A percentile compares a stretch with the other conserved stretches of the same genome.
phyloP scores from a whole-genome alignment of 2,797 vertebrate species.

The Halcyon leucocephala region DNA sequence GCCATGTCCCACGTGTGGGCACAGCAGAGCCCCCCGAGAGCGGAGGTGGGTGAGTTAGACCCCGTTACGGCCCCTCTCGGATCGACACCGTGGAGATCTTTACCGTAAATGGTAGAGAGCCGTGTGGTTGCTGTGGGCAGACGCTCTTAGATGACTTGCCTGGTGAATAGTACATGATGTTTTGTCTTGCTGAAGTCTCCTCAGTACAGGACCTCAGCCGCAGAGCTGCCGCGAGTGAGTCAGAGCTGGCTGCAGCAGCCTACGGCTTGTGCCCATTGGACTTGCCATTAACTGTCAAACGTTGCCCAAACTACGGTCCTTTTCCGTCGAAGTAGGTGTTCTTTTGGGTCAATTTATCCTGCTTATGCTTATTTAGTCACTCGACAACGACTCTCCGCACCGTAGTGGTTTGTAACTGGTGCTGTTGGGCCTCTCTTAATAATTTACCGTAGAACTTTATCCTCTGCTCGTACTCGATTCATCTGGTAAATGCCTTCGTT shows the following conservation, averaged over 20 bases:
- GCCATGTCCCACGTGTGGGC: no score
- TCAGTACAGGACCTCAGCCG: background rate
- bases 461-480: background rate
- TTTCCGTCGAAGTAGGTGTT: background rate
- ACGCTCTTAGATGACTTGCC: background rate
- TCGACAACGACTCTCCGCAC: background rate
- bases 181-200: background rate
- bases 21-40: no score
- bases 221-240: background rate
- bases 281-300: background rate
- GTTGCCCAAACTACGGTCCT: background rate
- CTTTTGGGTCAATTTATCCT: background rate
- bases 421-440: background rate
- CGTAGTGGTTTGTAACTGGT: background rate
- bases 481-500: background rate
- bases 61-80: background rate
- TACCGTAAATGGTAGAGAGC: conserved; percentile 10
- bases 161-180: conserved; percentile 30
- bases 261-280: background rate
- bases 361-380: background rate
- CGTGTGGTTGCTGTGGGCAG: background rate
- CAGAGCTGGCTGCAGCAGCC: background rate
- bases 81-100: background rate
- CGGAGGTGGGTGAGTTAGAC: no score
- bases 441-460: background rate